A percentile compares a stretch with the other conserved stretches of the same genome.
These are phyloP conservation scores for Plestiodon gilberti DNA, from an alignment of 2,113 vertebrate genomes.

Conservation along the genomic window DNA sequence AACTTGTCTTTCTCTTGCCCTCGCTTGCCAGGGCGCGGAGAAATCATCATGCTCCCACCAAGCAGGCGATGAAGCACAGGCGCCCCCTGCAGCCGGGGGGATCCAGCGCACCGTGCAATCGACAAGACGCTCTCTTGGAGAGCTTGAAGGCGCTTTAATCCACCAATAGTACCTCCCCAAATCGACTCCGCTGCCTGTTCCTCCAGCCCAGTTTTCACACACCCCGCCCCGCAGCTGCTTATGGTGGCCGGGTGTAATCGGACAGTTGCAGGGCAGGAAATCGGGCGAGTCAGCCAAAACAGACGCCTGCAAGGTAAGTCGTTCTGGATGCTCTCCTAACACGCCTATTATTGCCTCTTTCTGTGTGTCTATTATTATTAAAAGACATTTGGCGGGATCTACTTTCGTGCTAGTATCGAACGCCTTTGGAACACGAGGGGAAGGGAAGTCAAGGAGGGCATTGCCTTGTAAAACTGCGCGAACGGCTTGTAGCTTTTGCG, in stretches of 20 bases:
- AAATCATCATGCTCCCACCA: not conserved
- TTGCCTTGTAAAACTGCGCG: not conserved
- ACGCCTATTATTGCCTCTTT: not conserved
- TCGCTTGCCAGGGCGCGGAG: not conserved
- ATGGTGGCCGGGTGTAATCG: not conserved
- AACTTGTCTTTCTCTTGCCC: not conserved
- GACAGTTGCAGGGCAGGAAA: not conserved
- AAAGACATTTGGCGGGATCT: no score
- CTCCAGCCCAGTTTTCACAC: not conserved
- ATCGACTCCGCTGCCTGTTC: not conserved
- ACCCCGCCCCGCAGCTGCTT: not conserved
- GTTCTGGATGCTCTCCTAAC: not conserved
- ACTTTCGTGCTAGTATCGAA: not conserved
- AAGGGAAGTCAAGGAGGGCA: not conserved
- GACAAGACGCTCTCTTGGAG: not conserved
- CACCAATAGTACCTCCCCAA: not conserved
- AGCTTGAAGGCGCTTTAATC: not conserved
- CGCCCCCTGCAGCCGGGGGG: slow-evolving; percentile 15
- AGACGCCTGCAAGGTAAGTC: not conserved
- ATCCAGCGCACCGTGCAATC: not conserved
- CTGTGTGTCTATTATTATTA: no score
- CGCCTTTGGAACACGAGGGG: not conserved
- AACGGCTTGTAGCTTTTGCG: not conserved
- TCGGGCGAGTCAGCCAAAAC: not conserved
- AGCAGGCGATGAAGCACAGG: not conserved